phyloP scores from a whole-genome alignment of 2,888 invertebrate genomes.

The Ganaspis brasiliensis region DNA sequence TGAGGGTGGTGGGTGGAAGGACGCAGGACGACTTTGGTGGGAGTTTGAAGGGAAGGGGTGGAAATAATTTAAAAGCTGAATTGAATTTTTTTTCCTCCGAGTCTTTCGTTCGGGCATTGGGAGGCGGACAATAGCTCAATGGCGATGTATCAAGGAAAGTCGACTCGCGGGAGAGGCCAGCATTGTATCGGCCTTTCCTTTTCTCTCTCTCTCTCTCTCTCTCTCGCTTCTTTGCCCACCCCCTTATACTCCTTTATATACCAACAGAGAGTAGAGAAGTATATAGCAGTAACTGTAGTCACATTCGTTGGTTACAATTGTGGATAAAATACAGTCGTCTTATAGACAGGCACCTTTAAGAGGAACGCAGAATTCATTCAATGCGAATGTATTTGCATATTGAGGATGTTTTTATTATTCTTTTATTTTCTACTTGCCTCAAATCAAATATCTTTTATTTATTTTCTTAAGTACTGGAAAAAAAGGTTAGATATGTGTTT shows the following conservation, averaged over 20 bases:
- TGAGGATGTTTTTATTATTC: slow-evolving; percentile 5
- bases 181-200: slow-evolving; percentile 80
- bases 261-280: slow-evolving; percentile 22
- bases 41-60: slow-evolving; percentile 61
- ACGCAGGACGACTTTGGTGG: slow-evolving; percentile 24
- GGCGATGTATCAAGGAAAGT: slow-evolving; percentile 81
- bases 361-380: slow-evolving; percentile 28
- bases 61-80: slow-evolving; percentile 81
- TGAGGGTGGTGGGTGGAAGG: slow-evolving; percentile 57
- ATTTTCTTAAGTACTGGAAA: neutral
- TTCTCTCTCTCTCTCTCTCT: slow-evolving; percentile 54
- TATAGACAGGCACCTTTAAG: slow-evolving; percentile 40
- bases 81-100: slow-evolving; percentile 80
- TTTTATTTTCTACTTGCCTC: neutral
- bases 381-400: slow-evolving; percentile 16
- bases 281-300: slow-evolving; percentile 34
- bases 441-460: neutral
- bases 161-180: slow-evolving; percentile 79
- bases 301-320: slow-evolving; percentile 38
- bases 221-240: slow-evolving; percentile 49
- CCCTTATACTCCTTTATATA: slow-evolving; percentile 37
- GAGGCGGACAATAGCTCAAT: slow-evolving; percentile 80
- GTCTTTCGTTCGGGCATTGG: slow-evolving; percentile 80
- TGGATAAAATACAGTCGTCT: slow-evolving; percentile 28
- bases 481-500: no score